These are phyloP conservation scores for Meloidogyne chitwoodi DNA, from an alignment of 1,140 invertebrate species.

Conservation along the genomic window DNA sequence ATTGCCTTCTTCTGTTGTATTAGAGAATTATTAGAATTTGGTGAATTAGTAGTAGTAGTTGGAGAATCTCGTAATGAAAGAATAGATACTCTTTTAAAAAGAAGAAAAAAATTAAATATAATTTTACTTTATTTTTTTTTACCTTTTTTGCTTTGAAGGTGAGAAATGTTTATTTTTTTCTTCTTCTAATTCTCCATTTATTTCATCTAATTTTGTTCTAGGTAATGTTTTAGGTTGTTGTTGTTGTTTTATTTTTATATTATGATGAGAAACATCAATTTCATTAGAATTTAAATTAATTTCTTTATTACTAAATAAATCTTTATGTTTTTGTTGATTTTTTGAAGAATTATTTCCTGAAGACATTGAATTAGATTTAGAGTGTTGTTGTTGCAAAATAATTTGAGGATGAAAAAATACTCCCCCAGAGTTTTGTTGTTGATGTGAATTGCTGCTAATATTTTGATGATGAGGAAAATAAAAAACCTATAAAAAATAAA, in stretches of 20 bases:
- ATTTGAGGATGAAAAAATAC: not conserved
- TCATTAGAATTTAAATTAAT: not conserved
- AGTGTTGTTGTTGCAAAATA: not conserved
- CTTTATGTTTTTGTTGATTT: not conserved
- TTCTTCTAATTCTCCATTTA: not conserved
- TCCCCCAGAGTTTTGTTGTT: not conserved
- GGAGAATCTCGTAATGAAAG: not conserved
- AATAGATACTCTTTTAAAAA: not conserved
- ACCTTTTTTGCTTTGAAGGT: not conserved
- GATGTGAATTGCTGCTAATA: not conserved
- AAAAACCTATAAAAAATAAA: not conserved
- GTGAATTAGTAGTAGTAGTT: not conserved
- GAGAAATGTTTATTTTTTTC: not conserved
- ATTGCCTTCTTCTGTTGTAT: slow-evolving; percentile 7
- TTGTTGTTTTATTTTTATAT: not conserved
- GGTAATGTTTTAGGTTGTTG: not conserved
- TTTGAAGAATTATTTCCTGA: not conserved
- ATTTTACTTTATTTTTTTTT: no score
- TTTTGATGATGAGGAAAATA: not conserved
- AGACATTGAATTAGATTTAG: not conserved
- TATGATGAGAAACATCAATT: not conserved
- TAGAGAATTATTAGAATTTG: not conserved
- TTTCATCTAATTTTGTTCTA: not conserved
- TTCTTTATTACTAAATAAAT: no score
- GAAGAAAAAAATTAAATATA: not conserved